Percentiles rank a stretch among this genome's conserved stretches.
These are phyloP conservation scores for Sphaerophoria rueppellii DNA, from an alignment of 2,888 invertebrate species.

Conservation along the genomic window DNA sequence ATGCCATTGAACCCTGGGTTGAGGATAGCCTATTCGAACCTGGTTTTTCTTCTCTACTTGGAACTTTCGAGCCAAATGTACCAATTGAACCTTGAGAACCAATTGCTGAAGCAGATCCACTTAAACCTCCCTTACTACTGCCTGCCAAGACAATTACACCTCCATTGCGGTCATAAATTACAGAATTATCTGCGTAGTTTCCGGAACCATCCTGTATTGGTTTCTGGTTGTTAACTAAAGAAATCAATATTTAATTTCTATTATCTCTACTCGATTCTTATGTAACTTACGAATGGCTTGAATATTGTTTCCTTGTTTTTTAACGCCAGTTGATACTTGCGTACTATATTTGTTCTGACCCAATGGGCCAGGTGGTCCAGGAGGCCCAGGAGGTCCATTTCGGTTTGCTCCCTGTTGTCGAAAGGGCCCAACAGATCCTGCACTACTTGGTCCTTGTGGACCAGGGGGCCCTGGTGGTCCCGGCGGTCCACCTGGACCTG, in stretches of 20 bases:
- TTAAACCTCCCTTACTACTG: background rate
- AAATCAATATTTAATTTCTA: background rate
- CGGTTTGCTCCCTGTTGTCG: constrained; percentile 79
- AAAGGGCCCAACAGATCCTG: constrained; percentile 75
- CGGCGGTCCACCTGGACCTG: background rate
- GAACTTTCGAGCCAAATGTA: background rate
- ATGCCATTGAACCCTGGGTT: background rate
- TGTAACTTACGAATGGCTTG: constrained; percentile 20
- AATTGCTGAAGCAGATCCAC: background rate
- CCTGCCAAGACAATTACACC: background rate
- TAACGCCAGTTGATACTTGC: background rate
- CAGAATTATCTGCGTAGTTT: background rate
- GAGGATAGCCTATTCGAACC: background rate
- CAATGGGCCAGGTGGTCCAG: constrained; percentile 77
- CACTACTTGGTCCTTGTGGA: constrained; percentile 65
- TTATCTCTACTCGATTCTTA: background rate
- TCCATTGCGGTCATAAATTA: background rate
- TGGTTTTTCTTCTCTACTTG: background rate
- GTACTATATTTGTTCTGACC: constrained; percentile 77
- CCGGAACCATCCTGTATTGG: background rate
- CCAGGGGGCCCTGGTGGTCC: constrained; percentile 44
- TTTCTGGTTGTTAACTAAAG: constrained; percentile 18
- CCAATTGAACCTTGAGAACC: background rate
- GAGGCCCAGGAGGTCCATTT: constrained; percentile 69
- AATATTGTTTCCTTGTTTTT: background rate